Conservation (phyloP, 2,113 vertebrate species). For the Poecilia latipinna region DNA sequence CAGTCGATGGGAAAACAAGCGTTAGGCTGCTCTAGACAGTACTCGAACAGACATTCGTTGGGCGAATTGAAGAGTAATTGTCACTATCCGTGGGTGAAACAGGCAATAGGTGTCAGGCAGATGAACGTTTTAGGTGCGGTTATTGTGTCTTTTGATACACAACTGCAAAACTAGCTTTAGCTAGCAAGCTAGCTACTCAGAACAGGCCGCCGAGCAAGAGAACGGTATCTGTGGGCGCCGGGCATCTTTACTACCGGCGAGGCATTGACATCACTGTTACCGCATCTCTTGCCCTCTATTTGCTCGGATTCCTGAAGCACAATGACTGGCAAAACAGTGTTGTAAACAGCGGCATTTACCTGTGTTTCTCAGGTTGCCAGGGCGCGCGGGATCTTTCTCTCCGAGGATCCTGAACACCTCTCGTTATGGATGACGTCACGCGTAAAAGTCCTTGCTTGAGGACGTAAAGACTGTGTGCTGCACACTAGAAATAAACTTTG, state of each 20-base stretch:
- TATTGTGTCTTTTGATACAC: constrained; percentile 73
- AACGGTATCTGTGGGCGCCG: constrained; percentile 69
- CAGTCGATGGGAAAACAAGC: constrained; percentile 70
- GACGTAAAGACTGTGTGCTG: constrained; percentile 61
- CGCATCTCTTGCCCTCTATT: constrained; percentile 27
- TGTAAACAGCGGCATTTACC: constrained; percentile 74
- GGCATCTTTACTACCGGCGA: constrained; percentile 58
- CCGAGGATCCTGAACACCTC: constrained; percentile 85
- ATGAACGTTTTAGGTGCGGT: constrained; percentile 50
- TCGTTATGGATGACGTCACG: constrained; percentile 81
- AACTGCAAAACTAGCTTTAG: constrained; percentile 73
- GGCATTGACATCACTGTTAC: constrained; percentile 29
- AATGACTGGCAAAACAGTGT: constrained; percentile 42
- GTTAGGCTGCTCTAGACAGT: constrained; percentile 35
- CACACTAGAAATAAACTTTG: background rate
- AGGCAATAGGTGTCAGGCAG: constrained; percentile 25
- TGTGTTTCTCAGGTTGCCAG: constrained; percentile 81
- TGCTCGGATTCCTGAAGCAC: constrained; percentile 38
- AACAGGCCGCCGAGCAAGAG: constrained; percentile 72
- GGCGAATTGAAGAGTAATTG: constrained; percentile 12
- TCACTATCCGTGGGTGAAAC: constrained; percentile 20
- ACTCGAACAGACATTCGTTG: constrained; percentile 17
- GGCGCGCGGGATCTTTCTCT: constrained; percentile 84
- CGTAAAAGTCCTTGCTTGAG: constrained; percentile 64
- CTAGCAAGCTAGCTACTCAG: constrained; percentile 68